Evolutionary conservation across 2,888 invertebrate genomes (phyloP).

Genomic region (Drosophila neutralis): DNA sequence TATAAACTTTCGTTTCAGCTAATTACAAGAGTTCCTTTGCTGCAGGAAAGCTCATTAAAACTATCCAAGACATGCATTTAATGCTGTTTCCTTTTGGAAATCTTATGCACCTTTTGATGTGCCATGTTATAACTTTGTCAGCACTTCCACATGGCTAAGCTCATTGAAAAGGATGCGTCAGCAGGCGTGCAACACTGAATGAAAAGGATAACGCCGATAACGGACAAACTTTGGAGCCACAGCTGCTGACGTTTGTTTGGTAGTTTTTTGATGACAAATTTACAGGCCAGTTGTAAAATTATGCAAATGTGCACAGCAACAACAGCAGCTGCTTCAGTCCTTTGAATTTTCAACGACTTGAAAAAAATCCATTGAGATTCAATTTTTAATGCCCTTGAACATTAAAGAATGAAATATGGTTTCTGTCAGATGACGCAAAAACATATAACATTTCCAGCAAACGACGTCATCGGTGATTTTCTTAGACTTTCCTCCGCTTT

Average conservation of each 20-base stretch:
- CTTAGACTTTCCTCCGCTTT: not conserved
- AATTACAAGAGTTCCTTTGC: slow-evolving; percentile 22
- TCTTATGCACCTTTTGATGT: slow-evolving; percentile 21
- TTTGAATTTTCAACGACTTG: slow-evolving; percentile 33
- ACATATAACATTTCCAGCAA: not conserved
- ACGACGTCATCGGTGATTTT: not conserved
- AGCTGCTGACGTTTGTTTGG: slow-evolving; percentile 40
- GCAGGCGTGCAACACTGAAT: slow-evolving; percentile 18
- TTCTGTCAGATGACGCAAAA: slow-evolving; percentile 3
- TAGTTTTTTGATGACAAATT: slow-evolving; percentile 46
- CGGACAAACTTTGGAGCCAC: slow-evolving; percentile 32
- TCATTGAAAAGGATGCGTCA: slow-evolving; percentile 15
- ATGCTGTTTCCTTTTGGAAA: slow-evolving; percentile 5
- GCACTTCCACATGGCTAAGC: not conserved
- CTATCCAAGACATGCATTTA: slow-evolving; percentile 11
- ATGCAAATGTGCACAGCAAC: slow-evolving; percentile 41
- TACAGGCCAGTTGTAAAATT: slow-evolving; percentile 44
- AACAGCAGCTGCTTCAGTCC: slow-evolving; percentile 29
- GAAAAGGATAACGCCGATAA: slow-evolving; percentile 7
- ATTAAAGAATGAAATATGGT: slow-evolving; percentile 10
- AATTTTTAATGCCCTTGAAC: slow-evolving; percentile 7
- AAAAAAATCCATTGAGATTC: not conserved
- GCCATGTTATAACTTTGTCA: slow-evolving; percentile 1
- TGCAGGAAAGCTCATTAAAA: slow-evolving; percentile 22
- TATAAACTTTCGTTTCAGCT: slow-evolving; percentile 1